Base-by-base conservation (phyloP, 1,140 invertebrate genomes). In the Littorina saxatilis region DNA sequence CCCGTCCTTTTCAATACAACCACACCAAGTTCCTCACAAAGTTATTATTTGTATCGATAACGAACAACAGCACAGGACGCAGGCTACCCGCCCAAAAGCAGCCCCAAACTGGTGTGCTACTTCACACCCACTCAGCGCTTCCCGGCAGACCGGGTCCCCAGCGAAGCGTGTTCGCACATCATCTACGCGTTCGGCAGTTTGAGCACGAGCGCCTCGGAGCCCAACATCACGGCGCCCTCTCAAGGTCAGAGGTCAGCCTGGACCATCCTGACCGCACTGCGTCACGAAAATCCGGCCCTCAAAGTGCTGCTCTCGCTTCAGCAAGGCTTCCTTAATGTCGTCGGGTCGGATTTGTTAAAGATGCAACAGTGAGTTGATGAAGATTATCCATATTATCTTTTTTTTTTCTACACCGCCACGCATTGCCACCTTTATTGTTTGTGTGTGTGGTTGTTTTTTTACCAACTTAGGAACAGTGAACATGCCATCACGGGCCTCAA, bases 181-280 rank as follows among this genome's bases (percentile, higher is more conserved):
- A 37, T 81, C 1, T 83, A 80, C 66, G 82, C 82, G 2, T 83
- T 83, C 78, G 82, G 78, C 29, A 76, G 58, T 63, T 20, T 82
- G 20, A 43, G 23, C 37, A 7, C 43, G 9, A 32, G 50, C 74
- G 73, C 35, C 47, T 37, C 61, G 11, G 35, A 32, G 27, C 78
- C 70, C 23, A 50, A 32, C 66, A 73, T 83, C 29, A 55, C 32
- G 11, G 17, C 77, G 40, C 58, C 66, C 0, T 63, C 58, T 20
- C 20, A 39, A 47, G 35, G 66, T 23, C 47, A 80, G 47, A 11
- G 39, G 29, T 27, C 77, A 37, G n/a, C 27, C 13, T 80, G 58
- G 66, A 27, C 13, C 5, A 68, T 61, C 20, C 39, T 81, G 79
- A 39, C 37, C 17, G 29, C 29, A 0, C 58, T 80, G 20, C 74